These are phyloP conservation scores for Cottoperca gobio DNA, from an alignment of 2,797 vertebrate species.

Conservation along the genomic window DNA sequence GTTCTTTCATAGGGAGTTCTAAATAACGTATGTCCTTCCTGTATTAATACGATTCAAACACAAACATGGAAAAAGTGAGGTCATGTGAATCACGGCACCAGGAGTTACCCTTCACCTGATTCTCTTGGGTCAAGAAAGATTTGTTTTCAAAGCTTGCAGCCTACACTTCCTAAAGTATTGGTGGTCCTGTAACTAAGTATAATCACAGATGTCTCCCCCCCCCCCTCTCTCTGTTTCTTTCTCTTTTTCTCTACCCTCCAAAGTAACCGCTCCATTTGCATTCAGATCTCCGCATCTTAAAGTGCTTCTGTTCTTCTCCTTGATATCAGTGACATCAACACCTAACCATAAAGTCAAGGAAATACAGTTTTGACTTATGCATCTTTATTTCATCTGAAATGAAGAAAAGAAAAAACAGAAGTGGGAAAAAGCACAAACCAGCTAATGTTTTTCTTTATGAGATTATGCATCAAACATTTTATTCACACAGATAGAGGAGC, in stretches of 20 bases:
- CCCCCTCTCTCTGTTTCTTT: slow-evolving; percentile 9
- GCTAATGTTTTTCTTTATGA: slow-evolving; percentile 18
- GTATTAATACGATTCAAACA: slow-evolving; percentile 6
- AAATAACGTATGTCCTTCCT: slow-evolving; percentile 17
- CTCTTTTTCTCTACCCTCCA: slow-evolving; percentile 3
- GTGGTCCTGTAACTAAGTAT: slow-evolving; percentile 74
- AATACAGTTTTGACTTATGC: background rate
- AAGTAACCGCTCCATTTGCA: slow-evolving; percentile 33
- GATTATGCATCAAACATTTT: slow-evolving; percentile 24
- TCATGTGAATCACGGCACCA: slow-evolving; percentile 29
- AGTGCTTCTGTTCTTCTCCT: slow-evolving; percentile 32
- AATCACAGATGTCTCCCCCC: slow-evolving; percentile 76
- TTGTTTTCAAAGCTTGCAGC: slow-evolving; percentile 67
- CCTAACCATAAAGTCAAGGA: slow-evolving; percentile 2
- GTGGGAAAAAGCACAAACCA: background rate
- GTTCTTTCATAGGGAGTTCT: slow-evolving; percentile 4
- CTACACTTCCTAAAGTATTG: slow-evolving; percentile 71
- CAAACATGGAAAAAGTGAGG: slow-evolving; percentile 4
- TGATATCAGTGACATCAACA: slow-evolving; percentile 45
- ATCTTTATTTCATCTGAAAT: slow-evolving; percentile 22
- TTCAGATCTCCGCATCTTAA: slow-evolving; percentile 27
- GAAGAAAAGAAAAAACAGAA: slow-evolving; percentile 24
- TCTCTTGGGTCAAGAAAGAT: slow-evolving; percentile 51
- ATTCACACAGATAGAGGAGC: slow-evolving; percentile 26
- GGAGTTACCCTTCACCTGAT: slow-evolving; percentile 54